These are phyloP conservation scores for Caenorhabditis panamensis DNA, from an alignment of 2,888 invertebrate genomes.

Conservation along the genomic window DNA sequence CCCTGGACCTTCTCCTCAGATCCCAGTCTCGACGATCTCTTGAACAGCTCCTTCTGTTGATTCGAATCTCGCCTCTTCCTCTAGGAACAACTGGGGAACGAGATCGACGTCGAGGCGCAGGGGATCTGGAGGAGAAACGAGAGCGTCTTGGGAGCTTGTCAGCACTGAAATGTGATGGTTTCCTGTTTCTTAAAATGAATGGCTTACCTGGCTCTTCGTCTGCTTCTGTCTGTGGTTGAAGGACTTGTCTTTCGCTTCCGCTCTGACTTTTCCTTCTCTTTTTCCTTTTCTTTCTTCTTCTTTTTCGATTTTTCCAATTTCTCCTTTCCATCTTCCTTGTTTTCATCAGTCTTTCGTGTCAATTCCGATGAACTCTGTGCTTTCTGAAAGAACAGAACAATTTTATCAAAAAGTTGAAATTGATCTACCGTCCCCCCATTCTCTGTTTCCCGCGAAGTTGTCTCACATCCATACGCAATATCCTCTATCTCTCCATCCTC, in stretches of 20 bases:
- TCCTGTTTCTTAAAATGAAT: not conserved
- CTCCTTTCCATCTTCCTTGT: not conserved
- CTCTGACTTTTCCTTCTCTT: constrained; percentile 12
- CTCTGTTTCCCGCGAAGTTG: not conserved
- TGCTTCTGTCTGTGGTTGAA: not conserved
- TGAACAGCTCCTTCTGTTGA: constrained; percentile 21
- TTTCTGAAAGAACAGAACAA: too few relatives aligned
- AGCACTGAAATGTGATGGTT: not conserved
- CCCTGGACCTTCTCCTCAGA: not conserved
- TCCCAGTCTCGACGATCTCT: constrained; percentile 25
- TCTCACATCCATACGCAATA: constrained; percentile 4
- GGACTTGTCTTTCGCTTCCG: constrained; percentile 3
- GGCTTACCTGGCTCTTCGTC: constrained; percentile 3
- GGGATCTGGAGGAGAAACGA: not conserved
- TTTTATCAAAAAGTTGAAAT: too few relatives aligned
- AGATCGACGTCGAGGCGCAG: constrained; percentile 13
- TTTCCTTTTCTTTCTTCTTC: constrained; percentile 24
- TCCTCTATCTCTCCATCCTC: constrained; percentile 54
- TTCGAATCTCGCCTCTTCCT: not conserved
- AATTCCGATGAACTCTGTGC: not conserved
- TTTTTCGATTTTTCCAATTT: constrained; percentile 8
- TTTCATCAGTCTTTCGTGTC: not conserved
- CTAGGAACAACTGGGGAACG: not conserved
- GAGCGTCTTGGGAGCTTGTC: not conserved
- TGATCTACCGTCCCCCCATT: constrained; percentile 6